Evolutionary conservation across 30 jellyfish, hydroid and myxozoan species (phyloP).

Genomic region (Pseudorhiza aurosa): DNA sequence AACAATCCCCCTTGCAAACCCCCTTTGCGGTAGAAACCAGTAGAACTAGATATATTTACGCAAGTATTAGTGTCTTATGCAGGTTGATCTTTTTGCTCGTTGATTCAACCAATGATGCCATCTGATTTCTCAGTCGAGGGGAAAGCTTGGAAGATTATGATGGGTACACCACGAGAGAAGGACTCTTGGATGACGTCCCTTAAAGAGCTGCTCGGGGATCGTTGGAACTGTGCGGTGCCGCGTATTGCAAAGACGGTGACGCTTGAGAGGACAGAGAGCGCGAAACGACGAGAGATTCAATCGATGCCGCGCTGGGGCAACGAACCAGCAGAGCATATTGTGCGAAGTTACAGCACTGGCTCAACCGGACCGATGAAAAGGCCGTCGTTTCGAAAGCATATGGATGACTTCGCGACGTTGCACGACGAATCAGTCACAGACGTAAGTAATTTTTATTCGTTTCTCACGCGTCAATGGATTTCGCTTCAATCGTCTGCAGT

Average conservation of each 20-base stretch:
- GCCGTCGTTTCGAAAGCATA: slow-evolving; percentile 57
- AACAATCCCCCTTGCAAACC: no score
- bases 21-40: no score
- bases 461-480: no score
- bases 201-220: slow-evolving; percentile 74
- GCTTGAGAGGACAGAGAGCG: slow-evolving; percentile 88
- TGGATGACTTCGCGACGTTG: slow-evolving; percentile 24
- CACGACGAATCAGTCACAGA: slow-evolving; percentile 12
- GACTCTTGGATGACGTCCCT: slow-evolving; percentile 92
- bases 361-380: slow-evolving; percentile 77
- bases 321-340: slow-evolving; percentile 70
- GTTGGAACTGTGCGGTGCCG: slow-evolving; percentile 60
- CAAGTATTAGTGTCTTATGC: no score
- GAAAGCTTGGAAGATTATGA: slow-evolving; percentile 81
- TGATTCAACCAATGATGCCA: no score
- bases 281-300: slow-evolving; percentile 81
- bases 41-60: no score
- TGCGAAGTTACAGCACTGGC: slow-evolving; percentile 95
- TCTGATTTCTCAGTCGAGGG: slow-evolving; percentile 72
- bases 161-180: slow-evolving; percentile 94
- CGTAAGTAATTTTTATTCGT: no score
- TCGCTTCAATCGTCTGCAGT: no score
- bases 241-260: slow-evolving; percentile 55
- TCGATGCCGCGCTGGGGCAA: slow-evolving; percentile 90
- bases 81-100: no score